A percentile compares a stretch with the other conserved stretches of the same genome.
phyloP scores from a whole-genome alignment of 2,888 invertebrate species.

The Yponomeuta cagnagella region DNA sequence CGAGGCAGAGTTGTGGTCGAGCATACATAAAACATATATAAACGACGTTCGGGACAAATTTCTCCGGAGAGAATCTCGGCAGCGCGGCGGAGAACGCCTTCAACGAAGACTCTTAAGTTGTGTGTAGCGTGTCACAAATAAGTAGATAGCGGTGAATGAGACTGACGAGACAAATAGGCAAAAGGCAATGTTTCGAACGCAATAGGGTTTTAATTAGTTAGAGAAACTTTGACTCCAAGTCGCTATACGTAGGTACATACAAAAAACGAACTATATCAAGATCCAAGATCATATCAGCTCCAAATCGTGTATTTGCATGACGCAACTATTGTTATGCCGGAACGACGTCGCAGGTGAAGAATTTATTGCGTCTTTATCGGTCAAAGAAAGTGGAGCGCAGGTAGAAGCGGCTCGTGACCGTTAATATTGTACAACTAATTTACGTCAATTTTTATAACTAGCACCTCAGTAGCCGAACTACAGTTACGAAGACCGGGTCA shows the following conservation, averaged over 20 bases:
- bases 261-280: constrained; percentile 13
- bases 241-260: no score
- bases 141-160: neutral
- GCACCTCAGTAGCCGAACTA: constrained; percentile 59
- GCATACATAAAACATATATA: constrained; percentile 59
- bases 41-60: constrained; percentile 44
- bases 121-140: neutral
- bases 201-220: constrained; percentile 2
- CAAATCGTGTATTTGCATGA: constrained; percentile 22
- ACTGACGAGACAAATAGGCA: constrained; percentile 18
- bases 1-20: constrained; percentile 11
- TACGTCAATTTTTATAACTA: constrained; percentile 63
- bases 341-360: neutral
- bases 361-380: constrained; percentile 33
- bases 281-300: constrained; percentile 15
- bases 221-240: neutral
- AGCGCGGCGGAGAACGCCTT: constrained; percentile 29
- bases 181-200: neutral
- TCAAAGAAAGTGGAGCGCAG: constrained; percentile 53
- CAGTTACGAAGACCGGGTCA: constrained; percentile 70
- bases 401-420: constrained; percentile 32
- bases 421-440: constrained; percentile 37
- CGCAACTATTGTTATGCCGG: constrained; percentile 29
- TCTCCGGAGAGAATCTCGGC: constrained; percentile 57
- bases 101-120: constrained; percentile 29